Evolutionary conservation across 1,140 invertebrate genomes (phyloP).

Genomic region (Polyergus mexicanus): DNA sequence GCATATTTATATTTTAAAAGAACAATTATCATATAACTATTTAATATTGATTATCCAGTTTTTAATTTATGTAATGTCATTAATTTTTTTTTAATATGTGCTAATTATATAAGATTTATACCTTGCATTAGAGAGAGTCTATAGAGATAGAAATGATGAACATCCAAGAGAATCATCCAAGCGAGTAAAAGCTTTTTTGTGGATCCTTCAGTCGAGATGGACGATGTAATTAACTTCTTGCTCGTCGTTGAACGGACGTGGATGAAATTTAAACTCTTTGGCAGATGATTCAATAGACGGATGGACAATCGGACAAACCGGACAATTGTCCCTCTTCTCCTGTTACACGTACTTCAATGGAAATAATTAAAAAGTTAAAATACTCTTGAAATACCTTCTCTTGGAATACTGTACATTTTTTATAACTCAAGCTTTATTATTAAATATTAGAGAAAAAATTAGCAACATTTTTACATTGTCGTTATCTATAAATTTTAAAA

Average conservation of each 20-base stretch:
- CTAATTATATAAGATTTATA: constrained; percentile 15
- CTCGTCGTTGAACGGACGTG: neutral
- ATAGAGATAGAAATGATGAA: neutral
- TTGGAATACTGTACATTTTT: neutral
- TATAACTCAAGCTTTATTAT: neutral
- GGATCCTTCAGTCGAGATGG: constrained; percentile 3
- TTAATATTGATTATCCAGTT: too few species aligned
- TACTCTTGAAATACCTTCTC: neutral
- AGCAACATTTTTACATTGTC: too few species aligned
- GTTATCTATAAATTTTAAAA: too few species aligned
- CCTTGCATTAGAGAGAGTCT: neutral
- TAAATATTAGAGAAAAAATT: neutral
- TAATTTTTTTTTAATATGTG: neutral
- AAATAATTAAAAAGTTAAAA: constrained; percentile 44
- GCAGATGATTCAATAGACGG: constrained; percentile 68
- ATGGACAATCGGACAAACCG: constrained; percentile 44
- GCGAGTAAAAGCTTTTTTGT: constrained; percentile 61
- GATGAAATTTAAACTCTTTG: constrained; percentile 61
- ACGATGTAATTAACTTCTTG: constrained; percentile 47
- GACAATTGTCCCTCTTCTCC: constrained; percentile 59
- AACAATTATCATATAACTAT: too few species aligned
- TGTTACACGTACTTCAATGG: constrained; percentile 39
- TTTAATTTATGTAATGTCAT: neutral
- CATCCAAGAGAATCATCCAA: constrained; percentile 11
- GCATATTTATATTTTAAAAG: too few species aligned